Percentiles rank a stretch among this genome's conserved stretches.
Conservation (phyloP, 2,797 vertebrate species). For the Chiloscyllium punctatum region DNA sequence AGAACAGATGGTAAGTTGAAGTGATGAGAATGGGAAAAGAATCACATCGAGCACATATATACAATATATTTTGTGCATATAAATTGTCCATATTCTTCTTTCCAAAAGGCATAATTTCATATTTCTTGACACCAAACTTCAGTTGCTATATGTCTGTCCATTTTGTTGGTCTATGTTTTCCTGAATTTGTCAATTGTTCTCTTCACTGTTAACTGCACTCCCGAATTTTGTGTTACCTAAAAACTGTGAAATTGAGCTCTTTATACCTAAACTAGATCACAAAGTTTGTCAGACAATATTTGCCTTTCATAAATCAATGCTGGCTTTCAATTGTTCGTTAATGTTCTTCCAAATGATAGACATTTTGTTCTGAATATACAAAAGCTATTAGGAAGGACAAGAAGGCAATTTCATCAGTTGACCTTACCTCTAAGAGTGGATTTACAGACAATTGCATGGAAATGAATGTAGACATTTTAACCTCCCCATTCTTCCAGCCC, state of each 20-base stretch:
- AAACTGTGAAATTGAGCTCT: background rate
- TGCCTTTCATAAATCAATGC: background rate
- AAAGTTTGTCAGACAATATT: background rate
- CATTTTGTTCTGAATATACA: background rate
- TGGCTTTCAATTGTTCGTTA: background rate
- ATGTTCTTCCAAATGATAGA: background rate
- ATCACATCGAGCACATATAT: background rate
- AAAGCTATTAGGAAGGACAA: background rate
- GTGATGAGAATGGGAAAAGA: background rate
- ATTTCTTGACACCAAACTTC: background rate
- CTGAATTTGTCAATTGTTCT: background rate
- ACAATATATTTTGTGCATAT: background rate
- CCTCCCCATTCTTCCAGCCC: no score
- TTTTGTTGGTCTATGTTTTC: background rate
- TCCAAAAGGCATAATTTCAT: background rate
- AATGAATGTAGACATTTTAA: no score
- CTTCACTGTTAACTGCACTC: background rate
- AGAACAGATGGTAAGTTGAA: background rate
- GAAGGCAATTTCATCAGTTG: no score
- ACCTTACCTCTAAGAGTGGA: no score
- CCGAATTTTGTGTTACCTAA: background rate
- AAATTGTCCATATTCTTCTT: background rate
- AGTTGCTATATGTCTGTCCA: background rate
- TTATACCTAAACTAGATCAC: background rate
- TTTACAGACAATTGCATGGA: no score